Evolutionary conservation across 2,797 vertebrate genomes (phyloP), one percentile per base, ranked within the genome.

Genomic region (Craterocephalus amniculus): DNA sequence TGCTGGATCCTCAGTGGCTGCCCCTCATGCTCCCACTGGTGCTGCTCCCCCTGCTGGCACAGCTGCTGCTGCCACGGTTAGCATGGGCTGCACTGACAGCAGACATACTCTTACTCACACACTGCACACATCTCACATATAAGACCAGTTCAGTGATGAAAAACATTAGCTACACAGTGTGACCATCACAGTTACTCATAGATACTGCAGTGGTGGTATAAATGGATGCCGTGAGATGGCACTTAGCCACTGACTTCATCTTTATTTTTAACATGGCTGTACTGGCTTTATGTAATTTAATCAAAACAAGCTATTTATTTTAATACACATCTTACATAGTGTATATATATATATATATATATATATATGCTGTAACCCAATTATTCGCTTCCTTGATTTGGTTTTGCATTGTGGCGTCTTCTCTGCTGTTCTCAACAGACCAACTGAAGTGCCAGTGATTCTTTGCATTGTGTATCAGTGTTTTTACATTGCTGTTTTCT

Each of bases 51-150:
- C 93, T 81, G 91, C 92, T 92, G 89, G 93, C 94, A 92, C 93
- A 72, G 92, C 92, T 93, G 90, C 91, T 93, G 88, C 92, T 89
- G 93, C 93, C 88, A 95, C 93, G 94, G 94, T 95, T 95, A 95
- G 94, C 93, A 95, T 94, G 94, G 83, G 91, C 92, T 82, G 81
- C 91, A 88, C 88, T 94, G 89, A 94, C 84, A 91, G 88, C 92
- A 92, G 88, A 88, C 89, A 81, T 82, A 86, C 85, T 83, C 68
- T 67, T 88, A 86, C 83, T 86, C 63, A 76, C 72, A 88, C 85
- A 81, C 40, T 55, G 70, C 73, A 72, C 27, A 81, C 63, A 74
- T 10, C 35, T 62, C 64, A 0, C 49, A 27, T 32, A 56, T 31
- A 45, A 62, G 3, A 68, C 16, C 2, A 9, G 20, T 63, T 71